phyloP scores from a whole-genome alignment of 1,140 invertebrate genomes.

The Oryzaephilus surinamensis region DNA sequence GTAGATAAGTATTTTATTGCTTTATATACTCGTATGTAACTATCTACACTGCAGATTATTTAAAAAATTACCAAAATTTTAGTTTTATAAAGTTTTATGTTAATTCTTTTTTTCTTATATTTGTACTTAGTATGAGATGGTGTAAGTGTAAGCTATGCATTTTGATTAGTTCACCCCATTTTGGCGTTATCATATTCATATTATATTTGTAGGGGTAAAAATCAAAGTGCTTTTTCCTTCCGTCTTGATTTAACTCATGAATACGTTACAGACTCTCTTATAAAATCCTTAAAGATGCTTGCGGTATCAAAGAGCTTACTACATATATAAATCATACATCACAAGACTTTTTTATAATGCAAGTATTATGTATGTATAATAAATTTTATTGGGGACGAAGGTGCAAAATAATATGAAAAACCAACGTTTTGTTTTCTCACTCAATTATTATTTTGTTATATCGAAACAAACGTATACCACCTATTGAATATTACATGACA shows the following conservation, averaged over 20 bases:
- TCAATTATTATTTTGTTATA: no score
- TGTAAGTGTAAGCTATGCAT: constrained; percentile 21
- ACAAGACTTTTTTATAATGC: neutral
- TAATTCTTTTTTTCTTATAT: constrained; percentile 20
- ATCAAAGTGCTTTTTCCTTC: constrained; percentile 21
- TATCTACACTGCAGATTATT: no score
- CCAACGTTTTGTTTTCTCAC: no score
- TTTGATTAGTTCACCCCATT: constrained; percentile 22
- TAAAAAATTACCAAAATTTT: no score
- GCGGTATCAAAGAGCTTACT: constrained; percentile 15
- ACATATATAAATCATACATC: constrained; percentile 22
- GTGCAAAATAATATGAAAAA: no score
- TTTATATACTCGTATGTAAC: no score
- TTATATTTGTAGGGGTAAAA: constrained; percentile 26
- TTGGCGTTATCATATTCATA: constrained; percentile 25
- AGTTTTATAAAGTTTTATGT: no score
- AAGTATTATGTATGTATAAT: no score
- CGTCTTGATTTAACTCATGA: constrained; percentile 21
- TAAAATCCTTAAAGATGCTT: constrained; percentile 18
- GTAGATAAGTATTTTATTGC: no score
- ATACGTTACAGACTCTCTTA: constrained; percentile 21
- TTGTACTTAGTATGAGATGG: constrained; percentile 17
- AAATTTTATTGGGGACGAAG: no score
- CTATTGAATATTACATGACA: no score
- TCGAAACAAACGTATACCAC: no score